Evolutionary conservation across 2,797 vertebrate species (phyloP).

Genomic region (Gouania willdenowi): DNA sequence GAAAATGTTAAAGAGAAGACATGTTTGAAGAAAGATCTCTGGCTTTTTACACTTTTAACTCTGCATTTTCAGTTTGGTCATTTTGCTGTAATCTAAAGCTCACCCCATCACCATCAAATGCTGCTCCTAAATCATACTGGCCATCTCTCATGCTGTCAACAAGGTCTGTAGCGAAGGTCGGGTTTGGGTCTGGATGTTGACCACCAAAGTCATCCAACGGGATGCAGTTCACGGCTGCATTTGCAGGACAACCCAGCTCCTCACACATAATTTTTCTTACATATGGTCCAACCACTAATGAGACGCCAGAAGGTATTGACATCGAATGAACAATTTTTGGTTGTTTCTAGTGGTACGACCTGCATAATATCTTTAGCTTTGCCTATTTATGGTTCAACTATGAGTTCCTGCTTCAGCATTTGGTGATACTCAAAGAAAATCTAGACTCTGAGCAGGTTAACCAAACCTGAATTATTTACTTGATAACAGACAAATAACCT

Average conservation of each 20-base stretch:
- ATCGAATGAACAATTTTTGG: too few relatives aligned
- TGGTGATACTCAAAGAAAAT: slow-evolving; percentile 20
- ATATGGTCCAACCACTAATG: slow-evolving; percentile 86
- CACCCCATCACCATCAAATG: slow-evolving; percentile 95
- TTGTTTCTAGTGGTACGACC: too few relatives aligned
- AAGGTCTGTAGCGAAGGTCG: slow-evolving; percentile 85
- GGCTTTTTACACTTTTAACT: too few relatives aligned
- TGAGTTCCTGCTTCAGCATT: slow-evolving; percentile 40
- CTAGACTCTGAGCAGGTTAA: slow-evolving; percentile 13
- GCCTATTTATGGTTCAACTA: background rate
- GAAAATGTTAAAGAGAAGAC: slow-evolving; percentile 13
- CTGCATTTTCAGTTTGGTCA: too few relatives aligned
- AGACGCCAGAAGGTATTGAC: slow-evolving; percentile 5
- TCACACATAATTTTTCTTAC: slow-evolving; percentile 94
- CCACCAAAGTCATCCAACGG: slow-evolving; percentile 93
- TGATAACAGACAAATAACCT: too few relatives aligned
- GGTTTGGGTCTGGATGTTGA: slow-evolving; percentile 88
- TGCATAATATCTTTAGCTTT: background rate
- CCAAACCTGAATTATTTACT: background rate
- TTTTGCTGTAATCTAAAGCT: too few relatives aligned
- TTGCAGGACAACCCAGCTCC: slow-evolving; percentile 90
- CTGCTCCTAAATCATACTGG: slow-evolving; percentile 91
- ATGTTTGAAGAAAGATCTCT: background rate
- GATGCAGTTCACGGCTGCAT: slow-evolving; percentile 89
- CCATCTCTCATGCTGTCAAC: slow-evolving; percentile 90